Conservation (phyloP, 1,140 invertebrate species). For the Ceratoteleas bidentatus region DNA sequence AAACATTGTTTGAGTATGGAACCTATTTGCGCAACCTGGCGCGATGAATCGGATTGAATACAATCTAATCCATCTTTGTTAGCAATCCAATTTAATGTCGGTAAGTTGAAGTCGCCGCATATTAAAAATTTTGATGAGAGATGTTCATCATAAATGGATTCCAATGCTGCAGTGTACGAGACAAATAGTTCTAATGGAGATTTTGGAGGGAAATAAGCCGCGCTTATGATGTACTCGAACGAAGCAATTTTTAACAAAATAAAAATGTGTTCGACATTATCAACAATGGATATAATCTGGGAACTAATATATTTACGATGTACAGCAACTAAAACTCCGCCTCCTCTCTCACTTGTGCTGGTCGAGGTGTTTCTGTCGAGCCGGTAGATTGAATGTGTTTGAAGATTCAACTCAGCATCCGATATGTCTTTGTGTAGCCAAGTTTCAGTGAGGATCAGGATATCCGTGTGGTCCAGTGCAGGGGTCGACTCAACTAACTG, state of each 20-base stretch:
- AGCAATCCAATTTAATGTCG: not conserved
- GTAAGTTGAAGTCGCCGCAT: slow-evolving; percentile 8
- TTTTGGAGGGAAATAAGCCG: slow-evolving; percentile 11
- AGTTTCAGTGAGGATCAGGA: slow-evolving; percentile 10
- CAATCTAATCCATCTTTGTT: not conserved
- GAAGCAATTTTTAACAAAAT: not conserved
- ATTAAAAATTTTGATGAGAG: slow-evolving; percentile 7
- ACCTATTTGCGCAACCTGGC: not conserved
- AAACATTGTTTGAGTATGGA: not conserved
- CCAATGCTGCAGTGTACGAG: not conserved
- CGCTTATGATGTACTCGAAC: not conserved
- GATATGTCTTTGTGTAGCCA: not conserved
- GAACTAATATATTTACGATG: slow-evolving; percentile 3
- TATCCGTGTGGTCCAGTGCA: not conserved
- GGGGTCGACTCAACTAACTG: not conserved
- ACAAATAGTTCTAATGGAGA: slow-evolving; percentile 1
- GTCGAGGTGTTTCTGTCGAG: slow-evolving; percentile 3
- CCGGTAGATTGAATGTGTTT: not conserved
- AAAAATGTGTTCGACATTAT: slow-evolving; percentile 1
- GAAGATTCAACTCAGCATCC: slow-evolving; percentile 10
- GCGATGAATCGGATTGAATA: too few relatives aligned
- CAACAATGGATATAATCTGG: not conserved
- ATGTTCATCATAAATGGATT: slow-evolving; percentile 6
- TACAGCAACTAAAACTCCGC: slow-evolving; percentile 5
- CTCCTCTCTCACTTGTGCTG: not conserved